Conservation (phyloP, 2,888 invertebrate species). For the Chironomus riparius region DNA sequence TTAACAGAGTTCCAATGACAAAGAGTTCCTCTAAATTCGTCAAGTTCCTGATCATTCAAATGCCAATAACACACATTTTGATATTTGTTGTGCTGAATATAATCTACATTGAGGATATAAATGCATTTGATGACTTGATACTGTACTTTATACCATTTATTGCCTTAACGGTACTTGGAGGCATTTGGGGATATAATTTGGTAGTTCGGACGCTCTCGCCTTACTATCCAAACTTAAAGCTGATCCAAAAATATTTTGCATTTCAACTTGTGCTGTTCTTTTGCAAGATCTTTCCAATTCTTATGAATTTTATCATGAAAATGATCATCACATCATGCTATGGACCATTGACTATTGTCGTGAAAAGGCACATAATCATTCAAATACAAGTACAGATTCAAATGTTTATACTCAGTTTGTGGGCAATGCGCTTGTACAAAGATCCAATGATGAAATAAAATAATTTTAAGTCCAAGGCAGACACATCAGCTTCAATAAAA, state of each 20-base stretch:
- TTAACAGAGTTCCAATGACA: background rate
- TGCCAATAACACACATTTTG: background rate
- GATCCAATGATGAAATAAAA: background rate
- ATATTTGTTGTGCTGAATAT: background rate
- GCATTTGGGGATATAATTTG: background rate
- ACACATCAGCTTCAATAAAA: too few species aligned
- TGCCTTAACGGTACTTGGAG: background rate
- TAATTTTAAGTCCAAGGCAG: too few species aligned
- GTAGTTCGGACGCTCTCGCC: background rate
- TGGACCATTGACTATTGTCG: background rate
- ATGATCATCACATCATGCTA: background rate
- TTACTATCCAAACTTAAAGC: background rate
- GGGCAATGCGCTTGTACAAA: background rate
- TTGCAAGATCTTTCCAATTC: background rate
- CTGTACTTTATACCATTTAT: background rate
- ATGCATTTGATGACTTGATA: background rate
- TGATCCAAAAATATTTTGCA: background rate
- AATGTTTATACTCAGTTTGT: background rate
- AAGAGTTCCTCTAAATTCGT: background rate
- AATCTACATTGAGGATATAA: background rate
- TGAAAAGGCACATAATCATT: background rate
- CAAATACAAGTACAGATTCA: background rate
- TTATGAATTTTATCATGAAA: background rate
- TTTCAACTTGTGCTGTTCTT: background rate
- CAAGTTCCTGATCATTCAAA: background rate